phyloP scores from a whole-genome alignment of 1,140 invertebrate species.

The Polypedilum vanderplanki region DNA sequence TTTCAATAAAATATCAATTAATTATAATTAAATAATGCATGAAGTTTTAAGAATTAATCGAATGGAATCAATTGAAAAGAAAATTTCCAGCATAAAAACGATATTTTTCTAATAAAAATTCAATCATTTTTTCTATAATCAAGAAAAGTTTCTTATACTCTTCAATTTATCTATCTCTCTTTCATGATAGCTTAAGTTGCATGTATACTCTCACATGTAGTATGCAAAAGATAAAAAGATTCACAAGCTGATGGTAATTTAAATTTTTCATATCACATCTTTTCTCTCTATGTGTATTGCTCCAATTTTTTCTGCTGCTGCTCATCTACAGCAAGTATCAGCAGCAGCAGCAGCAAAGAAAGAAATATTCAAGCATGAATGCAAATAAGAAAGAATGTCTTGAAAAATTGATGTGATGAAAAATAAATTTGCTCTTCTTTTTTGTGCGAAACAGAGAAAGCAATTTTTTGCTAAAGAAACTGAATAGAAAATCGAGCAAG shows the following conservation, averaged over 20 bases:
- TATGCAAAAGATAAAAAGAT: neutral
- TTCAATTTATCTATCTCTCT: no score
- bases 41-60: no score
- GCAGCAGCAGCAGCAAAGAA: neutral
- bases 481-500: neutral
- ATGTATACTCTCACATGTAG: no score
- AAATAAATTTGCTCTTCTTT: neutral
- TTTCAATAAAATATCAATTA: no score
- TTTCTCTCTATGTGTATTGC: neutral
- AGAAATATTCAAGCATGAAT: constrained; percentile 10
- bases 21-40: no score
- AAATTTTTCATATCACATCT: constrained; percentile 9
- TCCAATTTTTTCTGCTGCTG: neutral
- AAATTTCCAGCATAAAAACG: no score
- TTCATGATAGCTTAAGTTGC: no score
- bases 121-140: no score
- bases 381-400: constrained; percentile 18
- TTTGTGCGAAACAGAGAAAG: neutral
- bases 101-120: no score
- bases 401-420: constrained; percentile 13
- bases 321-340: neutral
- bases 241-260: neutral
- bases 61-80: no score
- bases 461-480: no score
- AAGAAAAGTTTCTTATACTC: no score